Evolutionary conservation across 2,797 vertebrate genomes (phyloP), one percentile per base, ranked within the genome.

Genomic region (Tamandua tetradactyla): DNA sequence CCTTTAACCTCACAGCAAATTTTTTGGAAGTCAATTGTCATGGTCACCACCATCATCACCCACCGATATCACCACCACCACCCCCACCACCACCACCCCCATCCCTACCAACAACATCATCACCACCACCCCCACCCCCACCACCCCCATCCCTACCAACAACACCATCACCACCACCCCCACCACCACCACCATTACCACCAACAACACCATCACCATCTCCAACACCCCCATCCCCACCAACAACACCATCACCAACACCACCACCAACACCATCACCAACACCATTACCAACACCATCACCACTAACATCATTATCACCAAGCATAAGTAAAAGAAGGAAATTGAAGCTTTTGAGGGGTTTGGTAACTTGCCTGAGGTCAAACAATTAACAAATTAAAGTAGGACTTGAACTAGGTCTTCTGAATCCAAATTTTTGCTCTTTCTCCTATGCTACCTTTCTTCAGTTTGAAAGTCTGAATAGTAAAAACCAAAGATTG

Each of bases 101-200:
- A 88, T 1, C 12, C 35, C 27, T 12, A 23, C 11, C 3, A 57
- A 10, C 15, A 44, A 0, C 3, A 35, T 1, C 11, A 55, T 7
- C 3, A 69, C 7, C 3, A 62, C 32, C 4, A 25, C 12, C n/a
- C 76, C 1, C 44, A 30, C 0, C 23, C n/a, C 0, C 12, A 18
- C 1, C 5, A 59, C 3, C 6, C 69, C 1, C 4, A 55, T 0
- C 8, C 55, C 0, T 25, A 66, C 1, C 5, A 32, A 0, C 1
- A 18, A 1, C 7, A 62, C 1, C 3, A n/a, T 2, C 5, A 23
- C 13, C 40, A 52, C 5, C 13, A 42, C 1, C 14, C 64, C 7
- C n/a, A 22, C 25, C 2, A 42, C 3, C 5, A 42, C 0, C 1
- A 40, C 0, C 14, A 40, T 0, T 4, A 47, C 15, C 2, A 42